Conservation (phyloP, 2,113 vertebrate genomes). For the Coregonus clupeaformis region DNA sequence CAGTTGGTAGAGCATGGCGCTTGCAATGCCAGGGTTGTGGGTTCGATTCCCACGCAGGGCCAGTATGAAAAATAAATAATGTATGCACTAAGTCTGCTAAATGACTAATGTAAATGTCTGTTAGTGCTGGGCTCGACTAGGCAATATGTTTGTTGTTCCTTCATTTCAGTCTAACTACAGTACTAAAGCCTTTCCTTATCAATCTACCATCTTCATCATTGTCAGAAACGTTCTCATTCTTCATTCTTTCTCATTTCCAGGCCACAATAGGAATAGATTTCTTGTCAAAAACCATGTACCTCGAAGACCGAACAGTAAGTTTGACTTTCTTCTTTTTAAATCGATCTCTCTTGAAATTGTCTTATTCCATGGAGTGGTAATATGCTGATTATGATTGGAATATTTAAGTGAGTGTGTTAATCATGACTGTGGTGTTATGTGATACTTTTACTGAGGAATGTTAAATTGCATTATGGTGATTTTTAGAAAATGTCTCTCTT, state of each 20-base stretch:
- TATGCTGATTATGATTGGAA: background rate
- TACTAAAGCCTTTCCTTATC: too few species aligned
- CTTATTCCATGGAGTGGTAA: background rate
- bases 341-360: background rate
- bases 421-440: background rate
- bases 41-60: too few species aligned
- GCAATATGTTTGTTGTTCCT: background rate
- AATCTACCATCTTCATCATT: background rate
- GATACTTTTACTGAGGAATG: background rate
- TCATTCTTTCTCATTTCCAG: slow-evolving; percentile 67
- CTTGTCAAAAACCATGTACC: slow-evolving; percentile 99
- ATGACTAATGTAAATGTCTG: too few species aligned
- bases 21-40: too few species aligned
- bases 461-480: background rate
- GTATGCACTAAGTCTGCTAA: too few species aligned
- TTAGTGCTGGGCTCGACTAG: background rate
- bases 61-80: too few species aligned
- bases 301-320: slow-evolving; percentile 99
- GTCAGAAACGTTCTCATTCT: background rate
- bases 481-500: background rate
- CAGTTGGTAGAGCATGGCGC: too few species aligned
- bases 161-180: too few species aligned
- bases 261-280: slow-evolving; percentile 99
- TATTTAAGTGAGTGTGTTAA: background rate
- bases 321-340: background rate